Evolutionary conservation across 2,888 invertebrate genomes (phyloP), one percentile per base, ranked within the genome.

Genomic region (Catonia carolina): DNA sequence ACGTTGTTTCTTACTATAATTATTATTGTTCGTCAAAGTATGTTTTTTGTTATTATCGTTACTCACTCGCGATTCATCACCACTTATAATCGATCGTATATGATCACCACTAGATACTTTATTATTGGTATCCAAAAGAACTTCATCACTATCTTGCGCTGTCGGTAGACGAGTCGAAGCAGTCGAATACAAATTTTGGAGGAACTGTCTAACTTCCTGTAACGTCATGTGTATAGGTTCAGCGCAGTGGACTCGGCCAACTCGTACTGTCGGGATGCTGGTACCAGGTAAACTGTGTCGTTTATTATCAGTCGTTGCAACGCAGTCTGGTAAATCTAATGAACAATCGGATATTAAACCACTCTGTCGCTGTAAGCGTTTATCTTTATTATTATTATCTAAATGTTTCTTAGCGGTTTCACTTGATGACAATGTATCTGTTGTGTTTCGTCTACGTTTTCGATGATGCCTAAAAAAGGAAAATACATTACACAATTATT

Each of bases 151-250:
- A n/a, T n/a, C n/a, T n/a, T n/a, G n/a, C n/a, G n/a, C n/a, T n/a
- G n/a, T n/a, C n/a, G n/a, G 45, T 27, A 17, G 49, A 55, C 18
- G 55, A 31, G 33, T 50, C 39, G 22, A 39, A 37, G 48, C 53
- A n/a, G 53, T 39, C 33, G 88, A 87, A 70, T 89, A 89, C 41
- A 90, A 75, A 6, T 86, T 88, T 64, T 89, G 87, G 67, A 90
- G 77, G 71, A 89, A 89, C 67, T 86, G 86, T 62, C 89, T 80
- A 69, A 90, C 89, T 74, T 90, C 89, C 65, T 87, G 85, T 56
- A 91, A 73, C 8, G 90, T 89, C 82, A 90, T 85, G 70, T 90
- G 90, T 61, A 89, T 80, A 2, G 85, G 85, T 69, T 90, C 90
- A 27, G 27, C 8, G 2, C 79, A 78, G 55, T 22, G 45, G 2